Evolutionary conservation across 2,888 invertebrate species (phyloP).

Genomic region (Digitonthophagus gazella): DNA sequence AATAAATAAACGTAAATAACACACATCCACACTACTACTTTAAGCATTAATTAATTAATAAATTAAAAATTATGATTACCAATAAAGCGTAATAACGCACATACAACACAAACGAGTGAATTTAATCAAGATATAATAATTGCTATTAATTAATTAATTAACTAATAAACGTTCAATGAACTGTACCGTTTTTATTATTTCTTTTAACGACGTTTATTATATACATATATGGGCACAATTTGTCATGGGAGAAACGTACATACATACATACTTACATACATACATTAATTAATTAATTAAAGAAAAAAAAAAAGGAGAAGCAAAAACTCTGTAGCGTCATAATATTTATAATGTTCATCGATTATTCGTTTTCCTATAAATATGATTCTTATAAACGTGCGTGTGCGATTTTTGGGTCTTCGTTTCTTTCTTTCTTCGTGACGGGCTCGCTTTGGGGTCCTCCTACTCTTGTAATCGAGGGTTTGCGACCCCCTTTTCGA

Average conservation of each 20-base stretch:
- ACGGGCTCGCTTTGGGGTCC: background rate
- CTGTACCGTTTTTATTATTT: no score
- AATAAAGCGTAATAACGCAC: background rate
- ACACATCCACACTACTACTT: no score
- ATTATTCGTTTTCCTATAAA: background rate
- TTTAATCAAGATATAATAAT: no score
- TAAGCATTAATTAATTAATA: background rate
- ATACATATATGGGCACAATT: constrained; percentile 31
- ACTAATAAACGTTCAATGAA: no score
- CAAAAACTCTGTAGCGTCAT: constrained; percentile 13
- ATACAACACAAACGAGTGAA: no score
- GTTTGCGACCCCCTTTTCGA: background rate
- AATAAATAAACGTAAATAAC: no score
- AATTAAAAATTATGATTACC: background rate
- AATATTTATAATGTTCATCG: background rate
- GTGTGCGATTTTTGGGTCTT: background rate
- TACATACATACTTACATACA: background rate
- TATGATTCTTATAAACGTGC: background rate
- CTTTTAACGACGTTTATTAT: background rate
- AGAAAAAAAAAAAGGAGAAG: background rate
- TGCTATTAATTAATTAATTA: background rate
- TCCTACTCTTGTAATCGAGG: no score
- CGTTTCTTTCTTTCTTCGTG: constrained; percentile 2
- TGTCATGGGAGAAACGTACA: constrained; percentile 23
- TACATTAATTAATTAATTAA: background rate